A percentile compares a stretch with the other conserved stretches of the same genome.
Evolutionary conservation across 2,113 vertebrate species (phyloP).

Genomic region (Camelus bactrianus): DNA sequence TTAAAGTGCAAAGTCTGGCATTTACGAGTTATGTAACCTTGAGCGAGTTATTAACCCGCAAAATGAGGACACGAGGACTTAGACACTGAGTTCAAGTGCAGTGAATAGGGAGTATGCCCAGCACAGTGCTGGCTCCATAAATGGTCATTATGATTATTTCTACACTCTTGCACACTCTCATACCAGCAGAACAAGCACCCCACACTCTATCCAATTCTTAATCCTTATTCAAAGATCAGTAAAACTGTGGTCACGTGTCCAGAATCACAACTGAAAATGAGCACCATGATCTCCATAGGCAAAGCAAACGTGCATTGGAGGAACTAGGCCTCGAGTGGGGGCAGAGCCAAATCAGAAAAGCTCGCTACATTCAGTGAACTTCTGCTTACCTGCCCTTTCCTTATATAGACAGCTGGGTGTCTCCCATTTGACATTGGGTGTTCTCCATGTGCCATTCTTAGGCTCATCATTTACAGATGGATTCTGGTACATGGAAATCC

Average conservation of each 20-base stretch:
- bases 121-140: background rate
- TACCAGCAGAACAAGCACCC: background rate
- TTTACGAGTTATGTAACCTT: background rate
- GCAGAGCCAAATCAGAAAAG: background rate
- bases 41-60: background rate
- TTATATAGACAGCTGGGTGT: background rate
- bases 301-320: background rate
- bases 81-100: background rate
- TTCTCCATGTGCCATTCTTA: background rate
- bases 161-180: background rate
- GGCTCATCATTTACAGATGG: background rate
- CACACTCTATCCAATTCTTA: background rate
- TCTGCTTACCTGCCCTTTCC: background rate
- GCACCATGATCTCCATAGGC: too few relatives aligned
- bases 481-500: background rate
- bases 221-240: background rate
- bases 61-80: background rate
- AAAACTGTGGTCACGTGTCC: background rate
- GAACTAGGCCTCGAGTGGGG: background rate
- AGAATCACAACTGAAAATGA: background rate
- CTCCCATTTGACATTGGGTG: background rate
- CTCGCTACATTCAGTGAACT: background rate
- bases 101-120: rapidly evolving
- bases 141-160: background rate
- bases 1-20: background rate